Evolutionary conservation across 2,888 invertebrate species (phyloP).

Genomic region (Rotaria sp.): DNA sequence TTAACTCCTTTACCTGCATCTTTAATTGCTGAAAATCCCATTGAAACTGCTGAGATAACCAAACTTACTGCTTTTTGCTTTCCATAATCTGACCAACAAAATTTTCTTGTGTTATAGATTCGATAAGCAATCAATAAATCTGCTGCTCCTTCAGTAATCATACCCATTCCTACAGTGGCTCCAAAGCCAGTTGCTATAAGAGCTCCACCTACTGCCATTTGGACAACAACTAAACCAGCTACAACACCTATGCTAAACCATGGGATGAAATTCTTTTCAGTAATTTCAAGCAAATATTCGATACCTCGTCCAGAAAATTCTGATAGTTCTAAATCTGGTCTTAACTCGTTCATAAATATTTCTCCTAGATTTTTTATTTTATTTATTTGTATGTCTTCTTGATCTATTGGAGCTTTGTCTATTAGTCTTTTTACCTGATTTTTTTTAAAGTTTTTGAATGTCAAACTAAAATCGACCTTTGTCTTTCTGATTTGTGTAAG

Average conservation of each 20-base stretch:
- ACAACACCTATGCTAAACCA: conserved; percentile 32
- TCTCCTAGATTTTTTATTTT: conserved; percentile 32
- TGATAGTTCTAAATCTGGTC: neutral
- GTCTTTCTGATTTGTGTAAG: conserved; percentile 17
- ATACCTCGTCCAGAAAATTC: conserved; percentile 18
- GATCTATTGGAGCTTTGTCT: conserved; percentile 25
- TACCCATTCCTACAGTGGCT: conserved; percentile 35
- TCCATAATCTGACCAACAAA: conserved; percentile 35
- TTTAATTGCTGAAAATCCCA: conserved; percentile 10
- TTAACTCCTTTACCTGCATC: conserved; percentile 26
- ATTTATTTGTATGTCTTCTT: conserved; percentile 38
- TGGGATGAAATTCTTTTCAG: conserved; percentile 36
- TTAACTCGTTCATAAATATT: conserved; percentile 7
- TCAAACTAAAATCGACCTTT: conserved; percentile 31
- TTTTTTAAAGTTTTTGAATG: conserved; percentile 1
- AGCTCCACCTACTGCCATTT: conserved; percentile 30
- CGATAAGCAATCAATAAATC: conserved; percentile 37
- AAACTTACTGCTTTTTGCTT: conserved; percentile 40
- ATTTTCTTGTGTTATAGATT: conserved; percentile 33
- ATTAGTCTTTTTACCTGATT: conserved; percentile 14
- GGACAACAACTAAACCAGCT: neutral
- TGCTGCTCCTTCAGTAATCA: conserved; percentile 35
- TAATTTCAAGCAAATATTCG: conserved; percentile 31
- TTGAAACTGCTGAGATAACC: conserved; percentile 34
- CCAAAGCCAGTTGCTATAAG: conserved; percentile 40